Conservation (phyloP, 2,113 vertebrate species). For the Falco punctatus region DNA sequence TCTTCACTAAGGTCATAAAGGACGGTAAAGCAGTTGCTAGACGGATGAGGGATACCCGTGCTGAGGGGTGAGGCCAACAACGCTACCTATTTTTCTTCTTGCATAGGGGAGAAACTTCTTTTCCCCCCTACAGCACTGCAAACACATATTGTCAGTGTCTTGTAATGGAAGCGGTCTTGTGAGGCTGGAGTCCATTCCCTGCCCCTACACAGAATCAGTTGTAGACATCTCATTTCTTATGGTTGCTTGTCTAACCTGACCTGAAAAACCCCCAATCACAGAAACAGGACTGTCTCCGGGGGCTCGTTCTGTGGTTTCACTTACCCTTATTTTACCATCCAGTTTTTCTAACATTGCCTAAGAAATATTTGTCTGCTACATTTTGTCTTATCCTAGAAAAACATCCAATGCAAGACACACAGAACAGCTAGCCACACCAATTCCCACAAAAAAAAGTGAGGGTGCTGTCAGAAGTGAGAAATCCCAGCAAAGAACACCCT, state of each 20-base stretch:
- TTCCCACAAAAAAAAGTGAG: neutral
- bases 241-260: neutral
- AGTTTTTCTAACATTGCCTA: neutral
- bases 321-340: neutral
- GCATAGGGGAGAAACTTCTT: neutral
- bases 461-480: neutral
- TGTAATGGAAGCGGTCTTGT: neutral
- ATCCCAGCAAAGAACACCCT: neutral
- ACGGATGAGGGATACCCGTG: neutral
- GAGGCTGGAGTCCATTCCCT: neutral
- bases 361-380: neutral
- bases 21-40: neutral
- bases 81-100: neutral
- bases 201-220: neutral
- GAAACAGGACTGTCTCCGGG: neutral
- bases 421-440: neutral
- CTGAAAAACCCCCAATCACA: neutral
- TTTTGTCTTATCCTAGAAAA: neutral
- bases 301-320: neutral
- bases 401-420: neutral
- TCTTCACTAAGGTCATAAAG: neutral
- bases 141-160: neutral
- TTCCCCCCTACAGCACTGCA: neutral
- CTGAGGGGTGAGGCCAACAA: accelerated
- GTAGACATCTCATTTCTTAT: neutral